Base-by-base conservation (phyloP, 1,140 invertebrate genomes). In the Atta colombica region DNA sequence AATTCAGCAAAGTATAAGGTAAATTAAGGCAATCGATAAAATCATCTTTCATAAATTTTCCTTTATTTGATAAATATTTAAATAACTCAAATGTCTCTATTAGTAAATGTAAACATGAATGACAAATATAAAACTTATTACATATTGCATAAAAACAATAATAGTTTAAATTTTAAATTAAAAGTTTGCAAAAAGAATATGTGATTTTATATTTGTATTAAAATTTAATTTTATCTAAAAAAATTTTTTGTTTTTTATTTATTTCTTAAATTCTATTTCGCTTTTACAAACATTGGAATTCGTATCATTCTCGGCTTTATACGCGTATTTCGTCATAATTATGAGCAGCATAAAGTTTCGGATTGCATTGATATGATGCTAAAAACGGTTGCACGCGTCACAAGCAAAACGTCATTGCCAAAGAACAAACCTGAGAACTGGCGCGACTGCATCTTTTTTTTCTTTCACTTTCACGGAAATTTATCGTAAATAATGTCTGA, bases 401-500 rank as follows among this genome's bases (percentile, higher is more conserved):
- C 35, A 60, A 85, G 69, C 39, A n/a, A 28, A 55, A 86, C 45
- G 45, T 86, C 74, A 68, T 72, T 28, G 68, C 39, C 72, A 53
- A 55, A 69, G 69, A 14, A 21, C 49, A 8, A 71, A 74, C 3
- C 18, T 25, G 25, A 61, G 28, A 80, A 60, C 55, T 8, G 25
- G 72, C 35, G 31, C 31, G 28, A 16, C 51, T 58, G 77, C 25
- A 61, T 21, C 31, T 16, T 63, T 61, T 82, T 8, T 61, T 10
- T 16, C 5, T 78, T 25, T 81, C 77, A 89, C 66, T 31, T 16
- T 72, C 21, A 7, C 25, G 39, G 35, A 12, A 5, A 21, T 55
- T 21, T 28, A 45, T 60, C 65, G 88, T 88, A 91, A 91, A 92
- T 93, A 92, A 90, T 90, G 87, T 72, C 25, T 78, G 85, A 58